Evolutionary conservation across 2,888 invertebrate genomes (phyloP), one percentile per base, ranked within the genome.

Genomic region (Hirtodrosophila confusa): DNA sequence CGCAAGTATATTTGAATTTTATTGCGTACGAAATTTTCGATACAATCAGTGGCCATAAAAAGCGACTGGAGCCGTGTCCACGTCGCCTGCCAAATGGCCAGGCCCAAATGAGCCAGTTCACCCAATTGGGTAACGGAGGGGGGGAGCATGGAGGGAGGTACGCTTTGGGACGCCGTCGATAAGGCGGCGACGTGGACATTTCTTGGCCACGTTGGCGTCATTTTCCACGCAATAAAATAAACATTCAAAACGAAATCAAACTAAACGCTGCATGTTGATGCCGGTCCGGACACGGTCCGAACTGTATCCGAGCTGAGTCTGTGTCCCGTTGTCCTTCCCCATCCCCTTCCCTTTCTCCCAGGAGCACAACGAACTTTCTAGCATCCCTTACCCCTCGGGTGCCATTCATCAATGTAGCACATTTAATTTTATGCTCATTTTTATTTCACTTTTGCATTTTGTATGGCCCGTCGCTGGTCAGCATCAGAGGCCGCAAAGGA

Each of bases 151-250:
- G n/a, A 0, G 37, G 23, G 11, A 17, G 23, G 12, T 27, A 23
- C 27, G 37, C 37, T 40, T 48, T 36, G 51, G 41, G 29, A 10
- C 36, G n/a, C 44, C 50, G 63, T 60, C 60, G 75, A 69, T 75
- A 66, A 75, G 78, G 67, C 72, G 69, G 65, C 69, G 66, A 70
- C 76, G 75, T 69, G 60, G 61, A 86, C 84, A 80, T 82, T 88
- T 78, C 78, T 89, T 88, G 89, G 89, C 90, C 90, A 89, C 86
- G 84, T 89, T 89, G 89, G 89, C 89, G 89, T 89, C 89, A 87
- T 90, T 89, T 90, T 88, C 90, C 86, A 82, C 86, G 86, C 89
- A 89, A 89, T 89, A 90, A 90, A 90, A 90, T 88, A 89, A 90
- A 77, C 90, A 90, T 90, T 90, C 80, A 85, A 88, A 90, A 78